Base-by-base conservation (phyloP, 2,888 invertebrate species). In the Stratiomys singularior region DNA sequence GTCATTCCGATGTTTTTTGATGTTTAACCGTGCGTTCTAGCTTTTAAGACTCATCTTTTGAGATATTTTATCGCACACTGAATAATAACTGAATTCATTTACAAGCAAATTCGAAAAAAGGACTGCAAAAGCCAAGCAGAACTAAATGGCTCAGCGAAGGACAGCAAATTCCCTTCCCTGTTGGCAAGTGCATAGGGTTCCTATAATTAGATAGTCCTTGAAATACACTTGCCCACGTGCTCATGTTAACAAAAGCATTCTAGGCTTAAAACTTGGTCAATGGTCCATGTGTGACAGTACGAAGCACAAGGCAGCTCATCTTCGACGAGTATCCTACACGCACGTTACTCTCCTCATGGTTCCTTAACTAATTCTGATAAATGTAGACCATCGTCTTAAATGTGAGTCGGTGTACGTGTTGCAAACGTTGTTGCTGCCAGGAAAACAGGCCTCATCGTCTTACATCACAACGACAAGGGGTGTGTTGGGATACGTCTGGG, bases 331-430 rank as follows among this genome's bases (percentile, higher is more conserved):
- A 27, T 64, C 64, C 5, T 37, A 37, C 37, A 37, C 37, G 37
- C 5, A 37, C 37, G 37, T 28, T 72, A 71, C 60, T 21, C 60
- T 37, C 23, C 23, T 37, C 44, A 66, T 7, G 21, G 30, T 37
- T 58, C 37, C 60, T 21, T 58, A 74, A 58, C 74, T 74, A 74
- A 74, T 60, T 58, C 74, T 60, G 74, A 74, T 44, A 74, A 60
- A 74, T 74, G 58, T 74, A 60, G 74, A 74, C 74, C 44, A 60
- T 1, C 27, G 58, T 60, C 18, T 13, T 37, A 18, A 47, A 27
- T 74, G 60, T 74, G 11, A 25, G 13, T 18, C 15, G n/a, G 37
- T 21, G 27, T 63, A 63, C 63, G 44, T 37, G 37, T 37, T 37
- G 37, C 37, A 37, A 37, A 66, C 44, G 44, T 23, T n/a, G 11